phyloP scores from a whole-genome alignment of 2,797 vertebrate genomes.

The Lepidocolaptes lacrymiger region DNA sequence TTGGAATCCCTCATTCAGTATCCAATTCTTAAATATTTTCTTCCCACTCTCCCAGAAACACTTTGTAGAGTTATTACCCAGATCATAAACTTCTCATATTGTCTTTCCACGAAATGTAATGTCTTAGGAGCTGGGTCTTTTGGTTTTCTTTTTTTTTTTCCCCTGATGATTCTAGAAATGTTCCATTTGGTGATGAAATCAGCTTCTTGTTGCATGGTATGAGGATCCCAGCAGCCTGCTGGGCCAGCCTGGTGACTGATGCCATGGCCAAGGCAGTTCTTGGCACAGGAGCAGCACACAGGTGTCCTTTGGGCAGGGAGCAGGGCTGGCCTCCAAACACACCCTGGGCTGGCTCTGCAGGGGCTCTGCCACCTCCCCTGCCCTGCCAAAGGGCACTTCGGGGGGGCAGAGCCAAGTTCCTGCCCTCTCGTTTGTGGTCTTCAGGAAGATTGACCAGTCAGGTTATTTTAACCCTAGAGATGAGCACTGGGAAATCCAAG shows the following conservation, averaged over 20 bases:
- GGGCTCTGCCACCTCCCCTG: background rate
- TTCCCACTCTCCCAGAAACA: background rate
- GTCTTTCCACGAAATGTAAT: background rate
- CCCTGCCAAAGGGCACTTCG: background rate
- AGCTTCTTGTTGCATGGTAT: background rate
- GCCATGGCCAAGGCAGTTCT: background rate
- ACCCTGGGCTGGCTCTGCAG: background rate
- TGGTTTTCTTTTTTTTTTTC: no score
- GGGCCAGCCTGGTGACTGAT: background rate
- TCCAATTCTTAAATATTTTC: background rate
- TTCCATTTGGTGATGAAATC: background rate
- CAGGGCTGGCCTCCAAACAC: background rate
- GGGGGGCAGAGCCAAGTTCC: background rate
- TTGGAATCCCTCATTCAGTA: background rate
- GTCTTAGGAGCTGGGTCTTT: background rate
- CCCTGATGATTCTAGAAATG: background rate
- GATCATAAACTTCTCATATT: background rate
- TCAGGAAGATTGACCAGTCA: background rate
- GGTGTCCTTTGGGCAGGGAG: conserved; percentile 13
- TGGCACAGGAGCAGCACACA: background rate
- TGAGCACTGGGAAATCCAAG: background rate
- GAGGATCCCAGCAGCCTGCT: background rate
- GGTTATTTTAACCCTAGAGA: background rate
- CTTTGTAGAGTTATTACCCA: background rate
- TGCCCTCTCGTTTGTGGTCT: background rate